phyloP scores from a whole-genome alignment of 2,888 invertebrate genomes.

The Dusona sp. region DNA sequence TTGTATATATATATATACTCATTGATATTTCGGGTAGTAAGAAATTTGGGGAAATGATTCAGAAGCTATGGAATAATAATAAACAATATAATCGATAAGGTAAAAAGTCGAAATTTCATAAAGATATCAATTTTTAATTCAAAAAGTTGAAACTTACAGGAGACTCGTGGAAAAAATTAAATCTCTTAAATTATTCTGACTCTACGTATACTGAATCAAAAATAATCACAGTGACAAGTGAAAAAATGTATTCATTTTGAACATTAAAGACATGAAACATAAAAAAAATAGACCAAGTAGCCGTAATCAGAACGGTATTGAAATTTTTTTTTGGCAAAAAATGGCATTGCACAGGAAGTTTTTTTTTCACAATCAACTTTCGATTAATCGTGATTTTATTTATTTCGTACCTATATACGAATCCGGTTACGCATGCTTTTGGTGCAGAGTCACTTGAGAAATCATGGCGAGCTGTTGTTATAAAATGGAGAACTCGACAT shows the following conservation, averaged over 20 bases:
- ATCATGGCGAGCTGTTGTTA: constrained; percentile 44
- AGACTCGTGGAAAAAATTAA: no score
- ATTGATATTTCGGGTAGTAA: no score
- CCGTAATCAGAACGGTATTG: neutral
- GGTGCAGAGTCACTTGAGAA: constrained; percentile 47
- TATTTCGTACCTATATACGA: neutral
- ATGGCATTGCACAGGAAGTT: neutral
- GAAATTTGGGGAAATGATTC: no score
- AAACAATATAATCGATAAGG: no score
- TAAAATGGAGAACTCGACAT: constrained; percentile 67
- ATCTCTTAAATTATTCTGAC: no score
- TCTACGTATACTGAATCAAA: no score
- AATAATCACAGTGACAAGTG: no score
- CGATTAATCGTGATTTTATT: constrained; percentile 25
- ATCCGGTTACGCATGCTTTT: constrained; percentile 9
- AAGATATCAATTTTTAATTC: no score
- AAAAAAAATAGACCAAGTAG: neutral
- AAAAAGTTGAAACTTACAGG: no score
- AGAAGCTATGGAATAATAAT: no score
- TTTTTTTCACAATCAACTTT: neutral
- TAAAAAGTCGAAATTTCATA: no score
- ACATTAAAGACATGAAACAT: neutral
- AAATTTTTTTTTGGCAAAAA: neutral
- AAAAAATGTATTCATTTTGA: no score
- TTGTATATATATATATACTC: neutral